Evolutionary conservation across 2,888 invertebrate species (phyloP), one percentile per base, ranked within the genome.

Genomic region (Flabesymbios commensalis): DNA sequence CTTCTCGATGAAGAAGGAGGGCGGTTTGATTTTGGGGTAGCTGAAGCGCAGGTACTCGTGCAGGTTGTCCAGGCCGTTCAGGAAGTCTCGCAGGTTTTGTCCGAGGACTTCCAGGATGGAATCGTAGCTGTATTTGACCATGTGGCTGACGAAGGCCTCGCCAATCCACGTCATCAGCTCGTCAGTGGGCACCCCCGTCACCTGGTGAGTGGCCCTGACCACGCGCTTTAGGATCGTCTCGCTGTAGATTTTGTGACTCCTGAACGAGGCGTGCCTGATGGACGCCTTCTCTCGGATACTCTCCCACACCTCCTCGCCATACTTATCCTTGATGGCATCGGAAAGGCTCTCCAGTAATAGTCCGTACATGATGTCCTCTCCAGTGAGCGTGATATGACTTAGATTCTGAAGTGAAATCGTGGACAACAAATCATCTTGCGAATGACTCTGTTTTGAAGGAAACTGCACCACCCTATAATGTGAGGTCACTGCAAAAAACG

Each of bases 21-120:
- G 98, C 0, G 97, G 96, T 68, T 90, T 85, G 85, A 90, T 86
- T 72, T 91, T 87, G 0, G 95, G 95, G 80, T 96, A 96, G 57
- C 94, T 94, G 84, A 95, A 95, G 82, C 96, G 92, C 49, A 98
- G 86, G 81, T 98, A 98, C 81, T 97, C 97, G 82, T 98, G 98
- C 28, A 98, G 86, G 84, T 97, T 97, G 84, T 98, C 97, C 72
- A 98, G 85, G 1, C 80, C 95, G 78, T 96, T 97, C 2, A 97
- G 87, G 78, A 97, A 97, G 83, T 97, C 96, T 57, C 96, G 86
- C 89, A 97, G 92, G 80, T 96, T 93, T 3, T 96, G 87, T 0
- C 96, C 96, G 10, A 83, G 71, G 2, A 82, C 80, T 57, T 76
- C 74, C 31, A 82, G 64, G 31, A 82, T 74, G 48, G 74, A 86